Conservation (phyloP, 2,113 vertebrate genomes). For the Pachypanchax playfairii region DNA sequence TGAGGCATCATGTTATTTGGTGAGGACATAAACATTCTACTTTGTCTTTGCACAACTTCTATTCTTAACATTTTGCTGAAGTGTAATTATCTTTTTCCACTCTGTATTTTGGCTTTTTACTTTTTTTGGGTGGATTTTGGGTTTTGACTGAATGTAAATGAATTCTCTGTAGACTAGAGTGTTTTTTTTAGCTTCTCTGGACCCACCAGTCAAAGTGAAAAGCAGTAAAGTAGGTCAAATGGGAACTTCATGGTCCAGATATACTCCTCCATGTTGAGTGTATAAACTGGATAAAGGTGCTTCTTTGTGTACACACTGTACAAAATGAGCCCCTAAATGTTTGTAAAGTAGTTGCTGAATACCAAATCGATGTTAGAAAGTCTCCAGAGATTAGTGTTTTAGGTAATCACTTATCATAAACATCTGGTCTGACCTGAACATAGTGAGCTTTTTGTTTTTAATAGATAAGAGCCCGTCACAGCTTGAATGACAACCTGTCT, state of each 20-base stretch:
- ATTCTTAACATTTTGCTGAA: not conserved
- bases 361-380: too few relatives aligned
- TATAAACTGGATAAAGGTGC: not conserved
- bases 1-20: too few relatives aligned
- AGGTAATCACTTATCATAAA: too few relatives aligned
- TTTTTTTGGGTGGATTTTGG: not conserved
- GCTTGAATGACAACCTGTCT: not conserved
- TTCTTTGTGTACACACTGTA: not conserved
- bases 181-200: slow-evolving; percentile 31
- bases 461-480: too few relatives aligned
- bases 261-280: not conserved
- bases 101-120: not conserved
- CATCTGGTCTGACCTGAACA: not conserved
- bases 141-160: slow-evolving; percentile 12
- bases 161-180: slow-evolving; percentile 18
- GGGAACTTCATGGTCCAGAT: slow-evolving; percentile 42
- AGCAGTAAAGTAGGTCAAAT: slow-evolving; percentile 51
- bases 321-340: not conserved
- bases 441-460: too few relatives aligned
- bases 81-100: not conserved
- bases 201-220: slow-evolving; percentile 17
- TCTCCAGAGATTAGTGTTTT: too few relatives aligned
- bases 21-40: too few relatives aligned
- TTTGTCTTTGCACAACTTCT: not conserved
- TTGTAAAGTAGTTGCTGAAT: not conserved